Evolutionary conservation across 2,888 invertebrate species (phyloP).

Genomic region (Aphodius sticticus): DNA sequence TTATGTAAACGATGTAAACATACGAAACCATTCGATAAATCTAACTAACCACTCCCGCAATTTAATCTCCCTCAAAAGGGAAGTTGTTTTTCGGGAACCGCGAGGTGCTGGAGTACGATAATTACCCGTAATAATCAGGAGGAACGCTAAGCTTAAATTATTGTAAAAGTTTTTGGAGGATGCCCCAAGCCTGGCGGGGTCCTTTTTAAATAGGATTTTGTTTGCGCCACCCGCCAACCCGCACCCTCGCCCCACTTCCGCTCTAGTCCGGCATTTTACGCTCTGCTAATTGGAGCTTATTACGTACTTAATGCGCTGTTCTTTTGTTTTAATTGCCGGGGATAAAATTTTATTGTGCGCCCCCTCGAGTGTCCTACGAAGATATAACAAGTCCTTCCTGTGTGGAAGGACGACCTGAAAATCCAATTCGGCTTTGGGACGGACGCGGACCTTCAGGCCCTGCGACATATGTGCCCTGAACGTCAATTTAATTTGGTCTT

Average conservation of each 20-base stretch:
- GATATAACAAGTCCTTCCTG: background rate
- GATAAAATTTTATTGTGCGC: constrained; percentile 4
- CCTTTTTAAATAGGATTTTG: constrained; percentile 24
- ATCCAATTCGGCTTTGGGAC: background rate
- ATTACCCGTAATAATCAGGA: constrained; percentile 26
- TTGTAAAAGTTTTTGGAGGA: constrained; percentile 41
- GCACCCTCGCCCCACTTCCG: background rate
- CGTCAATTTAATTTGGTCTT: constrained; percentile 29
- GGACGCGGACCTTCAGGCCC: background rate
- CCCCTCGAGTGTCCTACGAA: background rate
- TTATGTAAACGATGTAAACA: background rate
- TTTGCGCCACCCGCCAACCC: constrained; percentile 12
- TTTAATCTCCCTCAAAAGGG: constrained; percentile 14
- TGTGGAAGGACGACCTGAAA: background rate
- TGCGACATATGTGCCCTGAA: background rate
- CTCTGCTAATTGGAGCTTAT: constrained; percentile 48
- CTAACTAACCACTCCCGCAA: background rate
- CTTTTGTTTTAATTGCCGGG: constrained; percentile 44
- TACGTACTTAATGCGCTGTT: constrained; percentile 44
- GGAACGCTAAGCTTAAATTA: constrained; percentile 44
- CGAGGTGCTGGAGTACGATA: constrained; percentile 19
- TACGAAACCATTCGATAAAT: background rate
- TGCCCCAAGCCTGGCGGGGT: constrained; percentile 18
- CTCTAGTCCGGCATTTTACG: constrained; percentile 34
- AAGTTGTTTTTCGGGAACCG: constrained; percentile 17